These are phyloP conservation scores for Stichopus horrens DNA, from an alignment of 53 echinoderm and acorn worm species.

Conservation along the genomic window DNA sequence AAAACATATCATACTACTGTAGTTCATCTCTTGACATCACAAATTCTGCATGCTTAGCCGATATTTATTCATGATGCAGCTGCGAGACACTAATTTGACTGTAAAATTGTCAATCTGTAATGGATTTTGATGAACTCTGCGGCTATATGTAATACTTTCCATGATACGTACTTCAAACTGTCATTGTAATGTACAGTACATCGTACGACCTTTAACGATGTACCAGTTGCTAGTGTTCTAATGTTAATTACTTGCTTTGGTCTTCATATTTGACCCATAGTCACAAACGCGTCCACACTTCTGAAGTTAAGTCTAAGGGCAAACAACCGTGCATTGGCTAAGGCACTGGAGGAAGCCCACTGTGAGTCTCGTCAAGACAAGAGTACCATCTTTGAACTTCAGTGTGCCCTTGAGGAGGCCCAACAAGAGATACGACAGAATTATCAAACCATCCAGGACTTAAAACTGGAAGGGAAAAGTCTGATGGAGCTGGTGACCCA, in stretches of 20 bases:
- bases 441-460: constrained; percentile 17
- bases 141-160: too few species aligned
- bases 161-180: too few species aligned
- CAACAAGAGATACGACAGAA: constrained; percentile 7
- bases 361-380: constrained; percentile 54
- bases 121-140: too few species aligned
- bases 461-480: constrained; percentile 5
- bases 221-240: not conserved
- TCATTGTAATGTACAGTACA: too few species aligned
- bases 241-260: not conserved
- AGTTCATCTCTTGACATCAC: too few species aligned
- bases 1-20: too few species aligned
- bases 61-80: too few species aligned
- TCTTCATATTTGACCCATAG: constrained; percentile 24
- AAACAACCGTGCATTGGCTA: constrained; percentile 79
- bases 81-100: too few species aligned
- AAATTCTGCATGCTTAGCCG: too few species aligned
- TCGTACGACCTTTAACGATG: too few species aligned
- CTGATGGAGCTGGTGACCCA: constrained; percentile 2
- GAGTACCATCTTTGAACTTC: constrained; percentile 29
- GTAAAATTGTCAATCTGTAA: too few species aligned
- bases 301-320: constrained; percentile 68
- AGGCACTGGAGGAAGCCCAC: constrained; percentile 61
- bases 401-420: not conserved
- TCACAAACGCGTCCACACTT: constrained; percentile 55